Evolutionary conservation across 2,113 vertebrate genomes (phyloP).

Genomic region (Notechis scutatus): DNA sequence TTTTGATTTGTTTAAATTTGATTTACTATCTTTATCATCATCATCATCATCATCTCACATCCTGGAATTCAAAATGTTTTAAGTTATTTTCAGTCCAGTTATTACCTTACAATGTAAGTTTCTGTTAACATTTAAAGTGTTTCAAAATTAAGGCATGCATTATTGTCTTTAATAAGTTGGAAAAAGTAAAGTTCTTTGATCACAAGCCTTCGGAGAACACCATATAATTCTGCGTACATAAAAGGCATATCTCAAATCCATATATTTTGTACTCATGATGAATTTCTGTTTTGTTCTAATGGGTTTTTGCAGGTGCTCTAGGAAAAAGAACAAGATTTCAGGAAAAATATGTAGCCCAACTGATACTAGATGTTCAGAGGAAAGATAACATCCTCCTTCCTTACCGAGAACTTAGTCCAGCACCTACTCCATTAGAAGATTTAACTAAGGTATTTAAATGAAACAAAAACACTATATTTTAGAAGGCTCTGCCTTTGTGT

Average conservation of each 20-base stretch:
- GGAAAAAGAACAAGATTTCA: conserved; percentile 94
- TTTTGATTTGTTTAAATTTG: not conserved
- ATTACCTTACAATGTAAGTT: not conserved
- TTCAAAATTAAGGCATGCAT: not conserved
- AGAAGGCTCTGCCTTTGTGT: not conserved
- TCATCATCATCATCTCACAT: not conserved
- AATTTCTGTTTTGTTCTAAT: not conserved
- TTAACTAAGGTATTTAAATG: conserved; percentile 80
- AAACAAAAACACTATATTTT: conserved; percentile 12
- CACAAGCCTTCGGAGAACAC: not conserved
- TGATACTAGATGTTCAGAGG: conserved; percentile 84
- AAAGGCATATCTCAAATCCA: not conserved
- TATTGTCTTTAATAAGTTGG: not conserved
- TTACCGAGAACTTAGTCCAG: conserved; percentile 67
- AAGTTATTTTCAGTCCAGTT: not conserved
- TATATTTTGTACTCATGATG: not conserved
- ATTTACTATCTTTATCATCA: not conserved
- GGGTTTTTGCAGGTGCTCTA: conserved; percentile 79
- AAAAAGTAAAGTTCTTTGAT: not conserved
- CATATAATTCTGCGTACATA: not conserved
- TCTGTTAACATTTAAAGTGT: not conserved
- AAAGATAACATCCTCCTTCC: conserved; percentile 57
- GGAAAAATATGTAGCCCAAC: conserved; percentile 89
- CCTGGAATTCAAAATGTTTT: not conserved
- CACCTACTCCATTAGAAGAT: conserved; percentile 75